phyloP scores from a whole-genome alignment of 2,113 vertebrate species.

The Pygoscelis adeliae region DNA sequence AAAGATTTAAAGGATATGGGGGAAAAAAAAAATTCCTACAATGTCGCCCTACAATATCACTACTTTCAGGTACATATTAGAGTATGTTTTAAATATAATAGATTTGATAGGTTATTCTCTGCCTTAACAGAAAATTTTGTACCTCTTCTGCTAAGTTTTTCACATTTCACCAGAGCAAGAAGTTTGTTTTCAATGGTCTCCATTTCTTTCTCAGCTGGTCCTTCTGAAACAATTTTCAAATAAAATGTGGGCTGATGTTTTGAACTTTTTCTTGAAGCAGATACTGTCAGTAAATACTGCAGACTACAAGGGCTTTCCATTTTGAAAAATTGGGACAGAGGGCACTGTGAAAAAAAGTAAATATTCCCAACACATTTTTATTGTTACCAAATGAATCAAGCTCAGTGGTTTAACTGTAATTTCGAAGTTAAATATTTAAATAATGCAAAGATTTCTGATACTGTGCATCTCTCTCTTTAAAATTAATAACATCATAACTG shows the following conservation, averaged over 20 bases:
- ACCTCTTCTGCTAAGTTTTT: neutral
- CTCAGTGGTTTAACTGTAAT: neutral
- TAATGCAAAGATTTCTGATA: neutral
- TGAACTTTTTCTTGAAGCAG: slow-evolving; percentile 31
- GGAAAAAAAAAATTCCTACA: neutral
- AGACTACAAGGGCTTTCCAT: neutral
- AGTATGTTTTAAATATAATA: neutral
- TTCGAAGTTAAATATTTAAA: neutral
- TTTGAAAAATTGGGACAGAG: neutral
- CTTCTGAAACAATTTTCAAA: neutral
- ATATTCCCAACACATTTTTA: neutral
- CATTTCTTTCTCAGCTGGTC: neutral
- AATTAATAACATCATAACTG: neutral
- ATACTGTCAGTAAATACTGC: neutral
- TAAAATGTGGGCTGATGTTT: slow-evolving; percentile 38
- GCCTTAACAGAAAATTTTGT: neutral
- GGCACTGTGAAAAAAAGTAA: neutral
- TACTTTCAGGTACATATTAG: neutral
- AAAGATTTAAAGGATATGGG: neutral
- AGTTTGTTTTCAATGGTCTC: neutral
- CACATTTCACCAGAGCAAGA: slow-evolving; percentile 19
- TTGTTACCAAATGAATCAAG: slow-evolving; percentile 1
- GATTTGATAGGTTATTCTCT: neutral
- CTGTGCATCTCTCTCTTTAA: neutral
- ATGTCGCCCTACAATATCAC: neutral